Evolutionary conservation across 1,140 invertebrate genomes (phyloP), one percentile per base, ranked within the genome.

Genomic region (Eupristina koningsbergeri): DNA sequence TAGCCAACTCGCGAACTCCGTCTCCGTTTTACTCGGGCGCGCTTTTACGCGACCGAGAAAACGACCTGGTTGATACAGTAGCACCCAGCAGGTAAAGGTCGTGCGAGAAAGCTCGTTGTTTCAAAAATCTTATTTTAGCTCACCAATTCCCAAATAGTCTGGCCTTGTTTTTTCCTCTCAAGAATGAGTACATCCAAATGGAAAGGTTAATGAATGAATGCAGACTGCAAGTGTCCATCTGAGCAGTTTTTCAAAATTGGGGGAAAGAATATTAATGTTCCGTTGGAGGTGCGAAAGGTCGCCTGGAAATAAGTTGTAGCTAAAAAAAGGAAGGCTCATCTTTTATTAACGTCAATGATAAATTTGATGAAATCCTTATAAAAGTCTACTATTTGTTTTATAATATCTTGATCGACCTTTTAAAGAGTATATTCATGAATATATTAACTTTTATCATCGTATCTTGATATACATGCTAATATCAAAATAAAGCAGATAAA

Each of bases 41-140:
- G 67, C 67, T 50, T 61, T 61, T 50, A 50, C 80, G 39, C 53
- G 80, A 75, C 39, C 80, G 53, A 81, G 80, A 64, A 63, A 74
- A 81, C 53, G 58, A 81, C 36, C 71, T 19, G 80, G 53, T 75
- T 75, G 80, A 61, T 81, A 45, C 36, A 31, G 67, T 22, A 36
- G 3, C 71, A 61, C 74, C 31, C 36, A 31, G 67, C 31, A 36
- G 3, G n/a, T 63, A 45, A 74, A 67, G 26, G 19, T 63, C 76
- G 77, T 67, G 77, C n/a, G 41, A 31, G 77, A 67, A 6, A 67
- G 22, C 76, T 36, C 69, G 80, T 81, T 81, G 80, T 81, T 81
- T 81, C 80, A 69, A 74, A 81, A 58, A 74, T 58, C 50, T 41
- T 53, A 81, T 74, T 74, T 75, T 47, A 81, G 80, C 75, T 81